Evolutionary conservation across 2,113 vertebrate species (phyloP).

Genomic region (Mellivora capensis): DNA sequence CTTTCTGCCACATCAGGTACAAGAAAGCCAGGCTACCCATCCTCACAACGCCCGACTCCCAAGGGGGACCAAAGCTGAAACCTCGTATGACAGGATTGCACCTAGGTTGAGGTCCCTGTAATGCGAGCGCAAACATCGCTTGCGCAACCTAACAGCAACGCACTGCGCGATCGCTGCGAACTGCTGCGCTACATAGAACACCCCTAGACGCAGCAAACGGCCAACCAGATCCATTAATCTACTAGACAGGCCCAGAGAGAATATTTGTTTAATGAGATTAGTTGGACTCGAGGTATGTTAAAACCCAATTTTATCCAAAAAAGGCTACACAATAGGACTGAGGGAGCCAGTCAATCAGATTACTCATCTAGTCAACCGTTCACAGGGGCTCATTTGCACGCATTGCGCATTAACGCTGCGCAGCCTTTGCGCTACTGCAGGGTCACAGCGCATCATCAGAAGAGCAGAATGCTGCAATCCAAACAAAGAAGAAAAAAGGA

Average conservation of each 20-base stretch:
- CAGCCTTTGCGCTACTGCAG: conserved; percentile 99
- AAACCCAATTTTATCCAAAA: conserved; percentile 80
- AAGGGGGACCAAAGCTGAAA: conserved; percentile 80
- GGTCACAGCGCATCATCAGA: conserved; percentile 99
- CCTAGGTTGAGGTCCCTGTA: conserved; percentile 97
- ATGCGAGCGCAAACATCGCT: conserved; percentile 94
- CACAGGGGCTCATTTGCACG: conserved; percentile 84
- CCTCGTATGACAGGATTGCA: conserved; percentile 93
- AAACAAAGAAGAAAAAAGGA: conserved; percentile 97
- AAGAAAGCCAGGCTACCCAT: background rate
- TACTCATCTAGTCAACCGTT: conserved; percentile 86
- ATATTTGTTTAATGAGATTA: conserved; percentile 73
- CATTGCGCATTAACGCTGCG: conserved; percentile 94
- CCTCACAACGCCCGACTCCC: background rate
- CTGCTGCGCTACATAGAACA: conserved; percentile 79
- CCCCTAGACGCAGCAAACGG: conserved; percentile 84
- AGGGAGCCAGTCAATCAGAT: conserved; percentile 83
- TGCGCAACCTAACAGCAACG: conserved; percentile 86
- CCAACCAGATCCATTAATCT: conserved; percentile 86
- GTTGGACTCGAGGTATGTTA: conserved; percentile 58
- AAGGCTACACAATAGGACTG: conserved; percentile 80
- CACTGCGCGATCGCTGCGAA: conserved; percentile 84
- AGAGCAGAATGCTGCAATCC: conserved; percentile 99
- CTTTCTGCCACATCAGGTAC: background rate
- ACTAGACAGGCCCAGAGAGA: conserved; percentile 79